Evolutionary conservation across 2,113 vertebrate genomes (phyloP).

Genomic region (Cichladusa arquata): DNA sequence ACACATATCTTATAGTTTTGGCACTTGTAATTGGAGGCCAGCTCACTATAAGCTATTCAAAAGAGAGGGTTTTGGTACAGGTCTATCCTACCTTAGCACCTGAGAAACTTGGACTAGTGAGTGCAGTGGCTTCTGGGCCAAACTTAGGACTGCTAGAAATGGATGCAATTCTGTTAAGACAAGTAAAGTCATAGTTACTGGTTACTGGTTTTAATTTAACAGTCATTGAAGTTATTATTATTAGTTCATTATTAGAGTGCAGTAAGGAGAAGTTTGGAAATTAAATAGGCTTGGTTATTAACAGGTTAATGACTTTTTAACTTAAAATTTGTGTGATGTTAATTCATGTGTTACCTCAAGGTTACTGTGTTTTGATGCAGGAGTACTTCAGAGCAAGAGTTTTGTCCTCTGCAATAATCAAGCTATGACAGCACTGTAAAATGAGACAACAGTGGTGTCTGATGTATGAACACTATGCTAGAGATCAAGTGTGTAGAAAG

Average conservation of each 20-base stretch:
- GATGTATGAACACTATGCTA: not conserved
- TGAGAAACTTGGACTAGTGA: not conserved
- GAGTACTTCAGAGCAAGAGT: not conserved
- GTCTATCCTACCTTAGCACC: not conserved
- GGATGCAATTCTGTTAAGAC: not conserved
- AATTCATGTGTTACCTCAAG: not conserved
- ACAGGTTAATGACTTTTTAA: not conserved
- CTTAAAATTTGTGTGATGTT: not conserved
- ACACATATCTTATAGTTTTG: not conserved
- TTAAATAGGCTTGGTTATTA: not conserved
- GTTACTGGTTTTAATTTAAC: not conserved
- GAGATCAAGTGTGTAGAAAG: constrained; percentile 1
- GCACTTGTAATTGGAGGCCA: not conserved
- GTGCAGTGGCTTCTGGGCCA: not conserved
- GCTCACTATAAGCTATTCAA: not conserved
- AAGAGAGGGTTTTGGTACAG: not conserved
- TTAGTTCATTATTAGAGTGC: not conserved
- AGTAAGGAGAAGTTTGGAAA: not conserved
- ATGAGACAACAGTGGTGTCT: not conserved
- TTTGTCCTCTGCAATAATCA: not conserved
- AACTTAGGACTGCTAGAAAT: not conserved
- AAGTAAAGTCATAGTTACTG: not conserved
- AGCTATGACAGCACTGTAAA: not conserved
- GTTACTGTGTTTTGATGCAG: not conserved
- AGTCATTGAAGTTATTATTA: not conserved